Evolutionary conservation across 1,140 invertebrate species (phyloP), one percentile per base, ranked within the genome.

Genomic region (Drosophila nigrodunni): DNA sequence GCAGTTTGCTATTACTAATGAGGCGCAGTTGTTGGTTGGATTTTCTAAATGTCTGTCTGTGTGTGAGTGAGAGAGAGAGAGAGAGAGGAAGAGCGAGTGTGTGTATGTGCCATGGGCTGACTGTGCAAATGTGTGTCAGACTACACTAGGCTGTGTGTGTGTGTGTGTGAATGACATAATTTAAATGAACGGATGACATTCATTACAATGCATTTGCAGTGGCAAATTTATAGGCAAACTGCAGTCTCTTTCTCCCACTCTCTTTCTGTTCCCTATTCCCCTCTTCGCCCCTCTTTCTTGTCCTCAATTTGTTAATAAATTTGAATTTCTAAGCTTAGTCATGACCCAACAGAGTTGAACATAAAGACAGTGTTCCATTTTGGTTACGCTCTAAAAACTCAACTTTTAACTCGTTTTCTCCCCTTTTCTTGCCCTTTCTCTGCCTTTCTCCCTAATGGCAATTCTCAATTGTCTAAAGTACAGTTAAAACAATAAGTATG

Each of bases 171-270:
- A 89, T 88, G 83, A 88, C 83, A 88, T 88, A 88, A 88, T 89
- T 89, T 82, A 83, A 88, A 89, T 82, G 76, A 88, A 89, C 83
- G 83, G 85, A 88, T 88, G 83, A 88, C 85, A 88, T 89, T 88
- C 85, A 88, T 88, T 88, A 88, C 83, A 78, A 82, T 68, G 80
- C 77, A 82, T 82, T 82, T 67, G 66, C 77, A 71, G 66, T 77
- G 47, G 78, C 74, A 77, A 75, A 76, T 57, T 71, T 79, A 62
- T 74, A 67, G 47, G 57, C 78, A 65, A 80, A 70, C 47, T 69
- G 58, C 50, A 50, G 11, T 18, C 39, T 50, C 61, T 21, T 11
- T 34, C 44, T 15, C 13, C 37, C 61, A 37, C 39, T 25, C 9
- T 44, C n/a, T 10, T 35, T 43, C 37, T 35, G 6, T 47, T 4